Conservation (phyloP, 2,113 vertebrate species). For the Odontophorus gujanensis region DNA sequence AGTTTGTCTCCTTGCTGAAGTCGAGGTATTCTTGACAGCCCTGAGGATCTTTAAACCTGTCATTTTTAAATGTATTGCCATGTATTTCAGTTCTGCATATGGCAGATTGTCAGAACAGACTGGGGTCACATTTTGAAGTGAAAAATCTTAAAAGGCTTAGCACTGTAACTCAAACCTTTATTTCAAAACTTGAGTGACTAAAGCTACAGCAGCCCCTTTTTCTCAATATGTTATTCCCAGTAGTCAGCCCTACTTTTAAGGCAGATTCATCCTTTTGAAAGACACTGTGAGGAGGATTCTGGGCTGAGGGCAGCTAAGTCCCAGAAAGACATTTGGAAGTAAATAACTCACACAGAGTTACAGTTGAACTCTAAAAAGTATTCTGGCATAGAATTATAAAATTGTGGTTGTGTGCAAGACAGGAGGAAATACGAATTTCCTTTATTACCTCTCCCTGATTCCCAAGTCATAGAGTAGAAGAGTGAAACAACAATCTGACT, state of each 20-base stretch:
- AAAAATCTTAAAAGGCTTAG: background rate
- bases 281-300: background rate
- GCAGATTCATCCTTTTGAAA: background rate
- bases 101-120: background rate
- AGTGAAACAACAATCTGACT: background rate
- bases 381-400: background rate
- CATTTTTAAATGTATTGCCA: background rate
- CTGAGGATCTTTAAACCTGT: background rate
- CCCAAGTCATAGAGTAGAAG: background rate
- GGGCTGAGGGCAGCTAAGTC: background rate
- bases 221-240: background rate
- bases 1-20: background rate
- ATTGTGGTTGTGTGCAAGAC: background rate
- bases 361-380: background rate
- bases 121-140: background rate
- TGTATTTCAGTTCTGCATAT: background rate
- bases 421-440: background rate
- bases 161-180: background rate
- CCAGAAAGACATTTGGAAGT: background rate
- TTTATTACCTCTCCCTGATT: background rate
- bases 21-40: background rate
- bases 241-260: background rate
- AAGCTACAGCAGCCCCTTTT: background rate
- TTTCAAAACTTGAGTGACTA: background rate
- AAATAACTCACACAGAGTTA: background rate